Evolutionary conservation across 2,888 invertebrate genomes (phyloP), one percentile per base, ranked within the genome.

Genomic region (Metacarcinus magister): DNA sequence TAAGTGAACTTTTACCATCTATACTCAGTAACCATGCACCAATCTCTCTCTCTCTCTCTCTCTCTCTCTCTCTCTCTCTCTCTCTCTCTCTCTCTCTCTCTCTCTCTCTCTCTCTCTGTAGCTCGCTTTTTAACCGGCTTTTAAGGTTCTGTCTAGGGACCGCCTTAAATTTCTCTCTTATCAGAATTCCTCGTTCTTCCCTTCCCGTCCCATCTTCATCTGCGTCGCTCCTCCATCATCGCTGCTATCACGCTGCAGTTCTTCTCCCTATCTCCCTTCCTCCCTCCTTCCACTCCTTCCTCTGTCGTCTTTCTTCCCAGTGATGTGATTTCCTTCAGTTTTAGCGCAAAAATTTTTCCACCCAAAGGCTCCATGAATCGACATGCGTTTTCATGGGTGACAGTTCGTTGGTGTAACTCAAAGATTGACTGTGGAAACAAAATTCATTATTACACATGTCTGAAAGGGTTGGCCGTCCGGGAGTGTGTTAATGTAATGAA

Each of bases 11-110:
- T 54, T 54, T 10, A 54, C 16, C 54, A 54, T 16, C 54, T 54
- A 0, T 54, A 10, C 16, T 54, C 54, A 54, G 54, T 54, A 54
- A 13, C 54, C 8, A n/a, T n/a, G n/a, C n/a, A n/a, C n/a, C n/a
- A n/a, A n/a, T n/a, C n/a, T 7, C 8, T 32, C 8, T 7, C 39
- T 32, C 32, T 91, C 43, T 43, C 89, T 89, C 89, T 89, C 89
- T 89, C 89, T 89, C 39, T 89, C 39, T 91, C 28, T 89, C 89
- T 89, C 28, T 89, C 19, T 89, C 19, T 89, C 16, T 89, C 39
- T 89, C 39, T 89, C 89, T 89, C 89, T 89, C 89, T 89, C 89
- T 89, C 89, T 89, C 89, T 89, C 28, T 89, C 89, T 89, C 89
- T 89, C 89, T 89, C 89, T 89, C 89, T 89, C 89, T 89, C 89